Conservation (phyloP, 1,140 invertebrate genomes). For the Paraescarpia echinospica region DNA sequence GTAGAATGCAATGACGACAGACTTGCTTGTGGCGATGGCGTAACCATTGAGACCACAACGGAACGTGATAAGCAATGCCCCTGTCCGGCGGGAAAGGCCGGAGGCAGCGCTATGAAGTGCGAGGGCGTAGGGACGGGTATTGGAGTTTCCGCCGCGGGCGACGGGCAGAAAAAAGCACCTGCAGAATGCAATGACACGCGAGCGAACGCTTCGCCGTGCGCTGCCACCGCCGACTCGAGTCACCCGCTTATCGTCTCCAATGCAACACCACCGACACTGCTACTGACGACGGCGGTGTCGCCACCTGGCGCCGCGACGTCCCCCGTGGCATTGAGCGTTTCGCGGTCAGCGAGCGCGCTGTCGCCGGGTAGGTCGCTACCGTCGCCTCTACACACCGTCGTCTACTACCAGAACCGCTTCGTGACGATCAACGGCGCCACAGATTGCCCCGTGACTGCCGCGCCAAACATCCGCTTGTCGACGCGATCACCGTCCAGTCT, state of each 20-base stretch:
- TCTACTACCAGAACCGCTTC: slow-evolving; percentile 18
- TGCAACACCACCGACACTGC: neutral
- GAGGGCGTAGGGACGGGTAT: neutral
- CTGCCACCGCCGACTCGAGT: neutral
- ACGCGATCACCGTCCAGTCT: neutral
- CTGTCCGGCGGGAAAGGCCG: neutral
- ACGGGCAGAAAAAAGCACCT: neutral
- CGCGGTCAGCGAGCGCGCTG: neutral
- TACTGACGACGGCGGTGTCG: neutral
- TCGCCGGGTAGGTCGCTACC: neutral
- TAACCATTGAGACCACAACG: neutral
- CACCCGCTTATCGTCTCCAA: neutral
- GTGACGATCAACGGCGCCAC: slow-evolving; percentile 8
- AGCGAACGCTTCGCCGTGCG: neutral
- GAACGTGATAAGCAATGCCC: neutral
- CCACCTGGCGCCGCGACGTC: neutral
- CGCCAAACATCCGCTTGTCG: neutral
- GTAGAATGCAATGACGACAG: neutral
- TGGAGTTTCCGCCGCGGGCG: neutral
- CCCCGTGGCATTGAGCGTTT: neutral
- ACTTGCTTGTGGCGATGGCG: neutral
- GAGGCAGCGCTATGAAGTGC: neutral
- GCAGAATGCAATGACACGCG: neutral
- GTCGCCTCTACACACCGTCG: neutral
- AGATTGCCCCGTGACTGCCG: neutral